Evolutionary conservation across 2,888 invertebrate species (phyloP), one percentile per base, ranked within the genome.

Genomic region (Itoplectis maculator): DNA sequence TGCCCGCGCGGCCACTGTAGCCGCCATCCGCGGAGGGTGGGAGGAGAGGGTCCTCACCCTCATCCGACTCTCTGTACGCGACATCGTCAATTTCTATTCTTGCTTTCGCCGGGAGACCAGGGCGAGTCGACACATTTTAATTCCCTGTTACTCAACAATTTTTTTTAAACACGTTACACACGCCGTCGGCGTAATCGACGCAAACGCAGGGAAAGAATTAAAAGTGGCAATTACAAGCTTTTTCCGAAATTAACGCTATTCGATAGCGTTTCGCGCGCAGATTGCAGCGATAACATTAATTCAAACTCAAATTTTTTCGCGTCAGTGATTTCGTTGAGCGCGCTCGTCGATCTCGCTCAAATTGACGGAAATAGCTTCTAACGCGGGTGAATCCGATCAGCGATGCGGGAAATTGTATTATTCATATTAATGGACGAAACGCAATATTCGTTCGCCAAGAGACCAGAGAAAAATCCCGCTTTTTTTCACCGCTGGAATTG

Each of bases 1-100:
- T 70, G n/a, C 45, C 15, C 54, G 51, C n/a, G 47, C n/a, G n/a
- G n/a, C 40, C 68, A 59, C 56, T 42, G 54, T n/a, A 23, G 20
- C 15, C 9, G 8, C 51, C 51, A 2, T 49, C 23, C 5, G 4
- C n/a, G n/a, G n/a, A n/a, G n/a, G n/a, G n/a, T n/a, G n/a, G n/a
- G n/a, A n/a, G n/a, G n/a, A n/a, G n/a, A n/a, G n/a, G n/a, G n/a
- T n/a, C 35, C 56, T 5, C 29, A 2, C 29, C 29, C 29, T 5
- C 29, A n/a, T n/a, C 29, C 29, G 29, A 5, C 29, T 29, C 29
- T 29, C 5, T 15, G 56, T 5, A 0, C 56, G 7, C 7, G 56
- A 35, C 56, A 59, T 3, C 61, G 61, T 35, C 40, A 7, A 9
- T 40, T 61, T 37, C 15, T 15, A 2, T 40, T 37, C n/a, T 20